These are phyloP conservation scores for Drosophila seguyi DNA, from an alignment of 1,140 invertebrate species.

Conservation along the genomic window DNA sequence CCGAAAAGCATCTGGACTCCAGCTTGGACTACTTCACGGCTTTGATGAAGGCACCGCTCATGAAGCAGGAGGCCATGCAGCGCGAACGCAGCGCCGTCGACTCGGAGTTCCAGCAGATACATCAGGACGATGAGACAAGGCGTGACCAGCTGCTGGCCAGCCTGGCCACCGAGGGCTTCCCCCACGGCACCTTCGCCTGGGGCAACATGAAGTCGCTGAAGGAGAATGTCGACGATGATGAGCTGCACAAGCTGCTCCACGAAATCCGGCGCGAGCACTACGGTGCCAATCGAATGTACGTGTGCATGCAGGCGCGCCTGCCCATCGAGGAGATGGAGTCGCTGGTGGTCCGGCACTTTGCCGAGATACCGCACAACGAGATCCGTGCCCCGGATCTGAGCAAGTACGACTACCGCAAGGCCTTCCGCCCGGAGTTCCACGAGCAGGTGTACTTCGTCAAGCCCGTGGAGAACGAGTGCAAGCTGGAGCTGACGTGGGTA, in stretches of 20 bases:
- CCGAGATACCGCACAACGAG: conserved; percentile 88
- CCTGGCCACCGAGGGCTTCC: conserved; percentile 89
- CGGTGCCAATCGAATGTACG: conserved; percentile 94
- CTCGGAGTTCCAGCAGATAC: conserved; percentile 87
- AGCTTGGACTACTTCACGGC: conserved; percentile 95
- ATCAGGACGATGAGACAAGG: conserved; percentile 75
- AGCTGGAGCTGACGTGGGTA: conserved; percentile 92
- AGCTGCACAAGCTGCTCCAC: conserved; percentile 89
- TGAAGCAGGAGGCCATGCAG: conserved; percentile 94
- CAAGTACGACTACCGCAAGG: conserved; percentile 82
- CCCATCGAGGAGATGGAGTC: conserved; percentile 90
- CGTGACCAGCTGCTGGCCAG: conserved; percentile 90
- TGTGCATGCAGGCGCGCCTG: conserved; percentile 93
- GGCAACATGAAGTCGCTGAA: conserved; percentile 93
- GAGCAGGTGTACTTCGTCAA: conserved; percentile 91
- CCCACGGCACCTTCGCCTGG: conserved; percentile 93
- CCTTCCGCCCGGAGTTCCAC: conserved; percentile 89
- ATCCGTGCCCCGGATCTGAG: conserved; percentile 88
- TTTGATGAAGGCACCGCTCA: conserved; percentile 95
- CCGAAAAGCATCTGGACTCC: conserved; percentile 90
- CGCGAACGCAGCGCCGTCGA: conserved; percentile 96
- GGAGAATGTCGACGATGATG: conserved; percentile 88
- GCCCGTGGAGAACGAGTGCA: conserved; percentile 90
- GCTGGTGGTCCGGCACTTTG: conserved; percentile 88
- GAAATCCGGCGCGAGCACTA: conserved; percentile 94